Evolutionary conservation across 2,113 vertebrate genomes (phyloP).

Genomic region (Madoqua kirkii): DNA sequence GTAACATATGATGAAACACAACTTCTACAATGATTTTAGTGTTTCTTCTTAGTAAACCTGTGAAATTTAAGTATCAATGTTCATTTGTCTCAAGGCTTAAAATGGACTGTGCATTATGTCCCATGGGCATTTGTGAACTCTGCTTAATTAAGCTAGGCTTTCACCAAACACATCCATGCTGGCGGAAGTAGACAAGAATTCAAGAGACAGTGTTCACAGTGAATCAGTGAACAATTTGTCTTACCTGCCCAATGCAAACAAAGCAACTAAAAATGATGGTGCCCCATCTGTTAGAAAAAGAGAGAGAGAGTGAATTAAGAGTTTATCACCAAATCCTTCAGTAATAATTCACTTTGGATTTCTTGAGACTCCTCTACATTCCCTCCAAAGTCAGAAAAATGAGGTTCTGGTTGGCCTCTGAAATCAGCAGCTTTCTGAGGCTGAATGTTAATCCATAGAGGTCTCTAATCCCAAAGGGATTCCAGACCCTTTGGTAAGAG

Average conservation of each 20-base stretch:
- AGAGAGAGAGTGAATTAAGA: neutral
- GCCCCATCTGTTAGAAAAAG: constrained; percentile 84
- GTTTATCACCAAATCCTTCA: neutral
- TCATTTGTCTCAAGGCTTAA: neutral
- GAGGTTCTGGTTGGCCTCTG: neutral
- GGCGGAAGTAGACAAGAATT: neutral
- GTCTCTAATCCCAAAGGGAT: neutral
- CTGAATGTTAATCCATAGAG: neutral
- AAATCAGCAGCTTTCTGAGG: neutral
- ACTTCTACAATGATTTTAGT: neutral
- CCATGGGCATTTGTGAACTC: neutral
- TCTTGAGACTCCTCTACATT: neutral
- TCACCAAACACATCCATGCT: neutral
- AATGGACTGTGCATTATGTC: neutral
- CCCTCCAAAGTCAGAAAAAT: neutral
- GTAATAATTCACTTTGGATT: neutral
- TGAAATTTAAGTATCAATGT: constrained; percentile 14
- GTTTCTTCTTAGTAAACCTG: neutral
- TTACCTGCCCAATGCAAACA: constrained; percentile 94
- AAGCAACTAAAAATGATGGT: constrained; percentile 93
- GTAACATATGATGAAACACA: neutral
- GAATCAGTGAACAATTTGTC: constrained; percentile 7
- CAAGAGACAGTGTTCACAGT: neutral
- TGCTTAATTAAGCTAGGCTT: neutral
- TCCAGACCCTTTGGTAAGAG: neutral